A percentile compares a stretch with the other conserved stretches of the same genome.
Conservation (phyloP, 1,140 invertebrate species). For the Laodelphax striatellus region DNA sequence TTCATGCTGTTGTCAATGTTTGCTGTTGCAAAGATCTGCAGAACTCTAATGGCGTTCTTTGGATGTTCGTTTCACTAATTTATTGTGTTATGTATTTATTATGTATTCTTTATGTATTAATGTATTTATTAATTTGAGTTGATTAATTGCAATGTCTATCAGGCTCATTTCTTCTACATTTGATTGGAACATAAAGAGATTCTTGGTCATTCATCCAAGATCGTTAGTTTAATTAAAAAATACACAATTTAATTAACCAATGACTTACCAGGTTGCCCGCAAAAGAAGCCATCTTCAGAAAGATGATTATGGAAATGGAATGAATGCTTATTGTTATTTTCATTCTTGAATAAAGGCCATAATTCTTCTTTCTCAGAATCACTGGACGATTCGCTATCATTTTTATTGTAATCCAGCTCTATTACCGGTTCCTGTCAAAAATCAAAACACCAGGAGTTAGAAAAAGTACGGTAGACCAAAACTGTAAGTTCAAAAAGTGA, state of each 20-base stretch:
- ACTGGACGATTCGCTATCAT: conserved; percentile 26
- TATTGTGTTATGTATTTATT: too few species aligned
- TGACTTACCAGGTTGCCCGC: conserved; percentile 44
- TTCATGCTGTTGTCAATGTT: too few species aligned
- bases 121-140: too few species aligned
- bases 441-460: conserved; percentile 6
- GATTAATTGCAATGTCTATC: too few species aligned
- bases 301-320: conserved; percentile 33
- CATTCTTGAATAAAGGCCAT: conserved; percentile 26
- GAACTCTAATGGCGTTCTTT: too few species aligned
- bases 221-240: neutral
- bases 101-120: too few species aligned
- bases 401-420: conserved; percentile 5
- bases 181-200: too few species aligned
- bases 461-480: neutral
- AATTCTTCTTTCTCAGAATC: conserved; percentile 32
- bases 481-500: neutral
- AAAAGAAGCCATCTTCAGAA: conserved; percentile 50
- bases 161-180: too few species aligned
- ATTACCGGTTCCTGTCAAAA: conserved; percentile 8
- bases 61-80: too few species aligned
- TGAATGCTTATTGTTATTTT: neutral
- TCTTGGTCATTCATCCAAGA: neutral
- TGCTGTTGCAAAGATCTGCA: too few species aligned
- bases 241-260: neutral